phyloP scores from a whole-genome alignment of 2,797 vertebrate genomes.

The Coregonus suidteri region DNA sequence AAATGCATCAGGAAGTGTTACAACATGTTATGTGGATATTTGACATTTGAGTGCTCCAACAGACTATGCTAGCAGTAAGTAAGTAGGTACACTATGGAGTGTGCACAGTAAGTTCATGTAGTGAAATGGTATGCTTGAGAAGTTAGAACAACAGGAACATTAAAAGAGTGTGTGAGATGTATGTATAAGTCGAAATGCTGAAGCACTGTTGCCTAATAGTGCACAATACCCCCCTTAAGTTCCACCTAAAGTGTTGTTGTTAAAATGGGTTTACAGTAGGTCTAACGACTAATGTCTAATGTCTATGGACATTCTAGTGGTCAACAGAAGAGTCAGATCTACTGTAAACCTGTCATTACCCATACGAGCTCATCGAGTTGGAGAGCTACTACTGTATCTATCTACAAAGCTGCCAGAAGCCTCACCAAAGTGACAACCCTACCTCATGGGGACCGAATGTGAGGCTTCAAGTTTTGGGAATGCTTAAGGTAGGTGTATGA shows the following conservation, averaged over 20 bases:
- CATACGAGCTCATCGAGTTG: constrained; percentile 41
- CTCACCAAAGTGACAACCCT: too few relatives aligned
- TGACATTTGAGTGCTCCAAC: constrained; percentile 65
- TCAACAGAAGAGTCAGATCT: not conserved
- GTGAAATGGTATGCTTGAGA: constrained; percentile 71
- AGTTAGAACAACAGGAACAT: constrained; percentile 68
- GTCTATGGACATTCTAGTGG: not conserved
- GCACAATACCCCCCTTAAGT: constrained; percentile 42
- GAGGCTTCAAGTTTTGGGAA: constrained; percentile 1
- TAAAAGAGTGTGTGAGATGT: constrained; percentile 55
- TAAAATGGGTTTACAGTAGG: not conserved
- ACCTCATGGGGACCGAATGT: too few relatives aligned
- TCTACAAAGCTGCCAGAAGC: constrained; percentile 70
- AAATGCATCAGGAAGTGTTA: constrained; percentile 68
- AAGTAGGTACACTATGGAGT: constrained; percentile 39
- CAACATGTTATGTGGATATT: constrained; percentile 76
- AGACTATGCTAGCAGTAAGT: constrained; percentile 79
- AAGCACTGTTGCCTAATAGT: constrained; percentile 38
- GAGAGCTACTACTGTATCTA: constrained; percentile 44
- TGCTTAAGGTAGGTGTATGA: constrained; percentile 12
- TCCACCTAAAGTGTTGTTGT: constrained; percentile 39
- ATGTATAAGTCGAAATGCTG: constrained; percentile 6
- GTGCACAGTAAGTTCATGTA: constrained; percentile 71
- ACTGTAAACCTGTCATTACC: not conserved
- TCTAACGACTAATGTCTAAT: not conserved